Evolutionary conservation across 2,113 vertebrate genomes (phyloP), one percentile per base, ranked within the genome.

Genomic region (Malurus alboscapulatus): DNA sequence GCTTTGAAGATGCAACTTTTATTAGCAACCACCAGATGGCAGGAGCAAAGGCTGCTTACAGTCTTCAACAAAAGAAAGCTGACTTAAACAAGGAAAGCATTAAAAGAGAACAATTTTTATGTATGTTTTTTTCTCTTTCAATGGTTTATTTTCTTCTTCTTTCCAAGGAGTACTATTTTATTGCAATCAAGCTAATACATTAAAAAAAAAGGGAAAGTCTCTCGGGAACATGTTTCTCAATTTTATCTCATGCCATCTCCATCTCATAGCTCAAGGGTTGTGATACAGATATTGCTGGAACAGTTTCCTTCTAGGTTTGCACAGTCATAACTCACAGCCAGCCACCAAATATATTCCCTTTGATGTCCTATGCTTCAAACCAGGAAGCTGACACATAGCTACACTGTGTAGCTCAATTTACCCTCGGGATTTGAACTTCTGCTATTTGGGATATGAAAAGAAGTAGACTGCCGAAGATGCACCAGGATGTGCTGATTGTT

Each of bases 11-110:
- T 85, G 95, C 62, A 96, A 84, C 93, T 94, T 75, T 84, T 51
- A 81, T 59, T 68, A 96, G 65, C 47, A 91, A 75, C 98, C 98
- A 98, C 95, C 98, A 98, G 98, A 96, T 98, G 98, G 98, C 98
- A 97, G 96, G 93, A 96, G 92, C 89, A 95, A 95, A 96, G 93
- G 92, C 90, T 78, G 42, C 92, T 90, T 58, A 78, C 68, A 95
- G 27, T 42, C 44, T 68, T 69, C 92, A 95, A 96, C 96, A 97
- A 97, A 97, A 97, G 94, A 94, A 94, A 84, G 75, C 79, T 4
- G 36, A 29, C 68, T 86, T 59, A 72, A 92, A 78, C 25, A 85
- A 88, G 92, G 77, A 65, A 2, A 67, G 62, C 66, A n/a, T 62
- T 76, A 76, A 75, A 94, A 88, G 50, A 87, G 50, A 88, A 63